Evolutionary conservation across 2,888 invertebrate genomes (phyloP).

Genomic region (Eristalinus sepulchralis): DNA sequence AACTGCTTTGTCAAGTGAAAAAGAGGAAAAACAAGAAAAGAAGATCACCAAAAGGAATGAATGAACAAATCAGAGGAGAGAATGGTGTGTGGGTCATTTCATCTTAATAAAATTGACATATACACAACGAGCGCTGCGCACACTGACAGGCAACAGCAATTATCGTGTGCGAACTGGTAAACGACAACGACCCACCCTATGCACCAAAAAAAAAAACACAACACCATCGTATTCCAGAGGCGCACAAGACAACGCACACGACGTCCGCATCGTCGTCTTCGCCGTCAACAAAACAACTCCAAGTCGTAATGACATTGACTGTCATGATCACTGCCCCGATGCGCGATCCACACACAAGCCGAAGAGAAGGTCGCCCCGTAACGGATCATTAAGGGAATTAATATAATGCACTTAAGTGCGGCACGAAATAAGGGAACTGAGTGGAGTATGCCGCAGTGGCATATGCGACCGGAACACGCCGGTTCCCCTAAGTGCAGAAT

Average conservation of each 20-base stretch:
- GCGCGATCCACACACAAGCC: constrained; percentile 11
- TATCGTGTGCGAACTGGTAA: constrained; percentile 41
- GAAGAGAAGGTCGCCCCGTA: constrained; percentile 33
- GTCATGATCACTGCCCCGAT: constrained; percentile 42
- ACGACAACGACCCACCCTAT: constrained; percentile 41
- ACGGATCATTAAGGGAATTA: constrained; percentile 53
- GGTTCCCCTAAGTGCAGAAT: constrained; percentile 58
- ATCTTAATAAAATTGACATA: constrained; percentile 66
- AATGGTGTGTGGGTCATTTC: constrained; percentile 62
- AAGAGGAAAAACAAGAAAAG: neutral
- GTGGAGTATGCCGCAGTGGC: constrained; percentile 12
- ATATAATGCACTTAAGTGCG: constrained; percentile 43
- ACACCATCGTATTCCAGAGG: neutral
- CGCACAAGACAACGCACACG: neutral
- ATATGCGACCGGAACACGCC: constrained; percentile 56
- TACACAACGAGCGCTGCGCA: constrained; percentile 31
- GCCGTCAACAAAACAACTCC: neutral
- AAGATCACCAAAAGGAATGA: constrained; percentile 18
- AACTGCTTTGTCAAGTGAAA: neutral
- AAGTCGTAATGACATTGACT: constrained; percentile 28
- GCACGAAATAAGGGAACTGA: constrained; percentile 6
- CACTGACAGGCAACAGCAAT: constrained; percentile 25
- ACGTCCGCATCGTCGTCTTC: too few species aligned
- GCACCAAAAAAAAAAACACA: neutral
- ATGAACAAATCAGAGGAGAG: constrained; percentile 46